These are phyloP conservation scores for Protonemura montana DNA, from an alignment of 2,888 invertebrate species.

Conservation along the genomic window DNA sequence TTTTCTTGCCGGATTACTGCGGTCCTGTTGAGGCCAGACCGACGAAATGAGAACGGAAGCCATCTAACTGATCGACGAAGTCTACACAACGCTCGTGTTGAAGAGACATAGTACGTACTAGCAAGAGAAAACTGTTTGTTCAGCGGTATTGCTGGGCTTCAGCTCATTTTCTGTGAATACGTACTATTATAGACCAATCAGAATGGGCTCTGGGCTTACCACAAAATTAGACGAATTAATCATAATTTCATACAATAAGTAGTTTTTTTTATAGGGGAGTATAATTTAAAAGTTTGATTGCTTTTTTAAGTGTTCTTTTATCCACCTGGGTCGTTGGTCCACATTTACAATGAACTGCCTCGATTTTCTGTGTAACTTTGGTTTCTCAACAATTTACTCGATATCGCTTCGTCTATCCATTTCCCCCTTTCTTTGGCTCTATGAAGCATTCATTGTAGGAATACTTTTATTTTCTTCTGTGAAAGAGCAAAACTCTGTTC, in stretches of 20 bases:
- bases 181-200: not conserved
- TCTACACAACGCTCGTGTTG: not conserved
- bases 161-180: not conserved
- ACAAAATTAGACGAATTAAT: too few relatives aligned
- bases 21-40: not conserved
- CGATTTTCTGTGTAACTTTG: too few relatives aligned
- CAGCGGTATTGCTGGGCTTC: not conserved
- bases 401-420: not conserved
- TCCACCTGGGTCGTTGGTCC: too few relatives aligned
- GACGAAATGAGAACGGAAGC: not conserved
- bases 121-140: not conserved
- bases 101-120: not conserved
- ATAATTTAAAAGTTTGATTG: too few relatives aligned
- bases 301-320: too few relatives aligned
- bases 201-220: too few relatives aligned
- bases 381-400: not conserved
- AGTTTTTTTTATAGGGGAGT: too few relatives aligned
- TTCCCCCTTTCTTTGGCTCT: not conserved
- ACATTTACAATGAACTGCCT: too few relatives aligned
- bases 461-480: not conserved
- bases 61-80: not conserved
- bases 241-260: too few relatives aligned
- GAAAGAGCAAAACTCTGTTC: slow-evolving; percentile 4
- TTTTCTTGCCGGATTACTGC: not conserved
- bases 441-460: not conserved